phyloP scores from a whole-genome alignment of 2,888 invertebrate species.

The Leptopilina myrica region DNA sequence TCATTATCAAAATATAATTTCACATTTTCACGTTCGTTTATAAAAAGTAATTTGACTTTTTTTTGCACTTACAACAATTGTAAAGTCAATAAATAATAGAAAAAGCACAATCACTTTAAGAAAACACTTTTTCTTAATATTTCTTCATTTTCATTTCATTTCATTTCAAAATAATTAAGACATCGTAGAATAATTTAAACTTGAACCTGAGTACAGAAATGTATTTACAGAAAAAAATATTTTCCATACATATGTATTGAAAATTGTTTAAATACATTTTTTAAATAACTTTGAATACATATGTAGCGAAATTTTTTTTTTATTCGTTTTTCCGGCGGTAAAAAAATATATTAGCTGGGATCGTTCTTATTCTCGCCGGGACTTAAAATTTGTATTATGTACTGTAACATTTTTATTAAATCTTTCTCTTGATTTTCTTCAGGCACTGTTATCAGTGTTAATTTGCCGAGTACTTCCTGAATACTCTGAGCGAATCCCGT shows the following conservation, averaged over 20 bases:
- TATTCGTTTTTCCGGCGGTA: background rate
- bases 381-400: conserved; percentile 66
- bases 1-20: too few species aligned
- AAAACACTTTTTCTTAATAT: background rate
- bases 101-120: background rate
- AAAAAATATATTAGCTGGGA: conserved; percentile 26
- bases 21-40: too few species aligned
- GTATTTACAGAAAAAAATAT: conserved; percentile 9
- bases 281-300: background rate
- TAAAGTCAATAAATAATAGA: conserved; percentile 2
- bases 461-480: conserved; percentile 76
- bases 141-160: too few species aligned
- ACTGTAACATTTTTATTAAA: conserved; percentile 69
- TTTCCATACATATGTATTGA: background rate
- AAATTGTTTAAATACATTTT: too few species aligned
- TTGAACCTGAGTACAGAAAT: background rate
- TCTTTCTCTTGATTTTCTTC: conserved; percentile 66
- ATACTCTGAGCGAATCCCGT: conserved; percentile 77
- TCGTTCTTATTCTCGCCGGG: conserved; percentile 60
- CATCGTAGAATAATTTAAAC: too few species aligned
- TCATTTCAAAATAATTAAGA: too few species aligned
- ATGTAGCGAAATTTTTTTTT: too few species aligned
- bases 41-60: background rate
- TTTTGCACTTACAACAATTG: background rate
- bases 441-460: conserved; percentile 68